These are phyloP conservation scores for Pithys albifrons DNA, from an alignment of 2,113 vertebrate species.

Conservation along the genomic window DNA sequence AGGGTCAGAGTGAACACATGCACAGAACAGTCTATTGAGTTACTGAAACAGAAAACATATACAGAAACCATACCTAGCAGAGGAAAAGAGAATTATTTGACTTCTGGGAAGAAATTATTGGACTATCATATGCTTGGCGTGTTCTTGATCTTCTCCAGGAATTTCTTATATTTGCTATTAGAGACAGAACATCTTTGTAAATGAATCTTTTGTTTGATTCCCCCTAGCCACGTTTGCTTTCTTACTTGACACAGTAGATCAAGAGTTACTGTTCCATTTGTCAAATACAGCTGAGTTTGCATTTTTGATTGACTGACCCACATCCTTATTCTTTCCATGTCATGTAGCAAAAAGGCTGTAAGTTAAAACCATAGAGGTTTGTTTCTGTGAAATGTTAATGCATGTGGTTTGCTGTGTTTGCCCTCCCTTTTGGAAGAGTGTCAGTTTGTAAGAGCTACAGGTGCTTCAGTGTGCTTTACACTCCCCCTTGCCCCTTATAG, in stretches of 20 bases:
- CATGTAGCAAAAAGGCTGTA: not conserved
- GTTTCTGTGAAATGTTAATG: not conserved
- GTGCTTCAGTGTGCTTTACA: not conserved
- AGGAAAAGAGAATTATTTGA: not conserved
- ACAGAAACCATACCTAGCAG: not conserved
- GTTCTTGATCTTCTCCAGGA: not conserved
- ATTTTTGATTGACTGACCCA: not conserved
- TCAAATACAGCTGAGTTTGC: not conserved
- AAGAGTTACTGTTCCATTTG: not conserved
- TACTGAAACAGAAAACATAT: not conserved
- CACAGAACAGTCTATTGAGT: not conserved
- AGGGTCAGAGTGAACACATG: not conserved
- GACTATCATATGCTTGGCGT: not conserved
- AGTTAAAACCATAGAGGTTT: not conserved
- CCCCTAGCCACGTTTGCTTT: not conserved
- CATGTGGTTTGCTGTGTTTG: rapidly evolving
- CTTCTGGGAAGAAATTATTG: not conserved
- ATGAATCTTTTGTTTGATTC: not conserved
- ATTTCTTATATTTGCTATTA: not conserved
- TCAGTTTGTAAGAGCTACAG: not conserved
- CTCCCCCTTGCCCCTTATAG: rapidly evolving
- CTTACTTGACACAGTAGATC: not conserved
- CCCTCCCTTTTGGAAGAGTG: not conserved
- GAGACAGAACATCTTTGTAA: not conserved
- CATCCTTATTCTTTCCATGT: not conserved